Evolutionary conservation across 2,888 invertebrate species (phyloP).

Genomic region (Gortyna flavago): DNA sequence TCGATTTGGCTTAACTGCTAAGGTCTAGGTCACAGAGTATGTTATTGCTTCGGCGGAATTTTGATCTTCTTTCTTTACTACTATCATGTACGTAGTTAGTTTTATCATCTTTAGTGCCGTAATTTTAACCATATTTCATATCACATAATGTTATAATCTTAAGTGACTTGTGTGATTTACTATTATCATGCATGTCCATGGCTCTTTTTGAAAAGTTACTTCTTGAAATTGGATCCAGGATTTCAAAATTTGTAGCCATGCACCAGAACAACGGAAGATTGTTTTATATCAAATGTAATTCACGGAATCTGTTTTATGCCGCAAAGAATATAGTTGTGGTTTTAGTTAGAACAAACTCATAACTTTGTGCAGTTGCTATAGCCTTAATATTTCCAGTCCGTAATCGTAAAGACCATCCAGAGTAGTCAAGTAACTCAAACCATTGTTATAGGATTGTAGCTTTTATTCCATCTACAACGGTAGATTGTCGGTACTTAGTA

Average conservation of each 20-base stretch:
- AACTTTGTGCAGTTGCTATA: background rate
- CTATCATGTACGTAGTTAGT: background rate
- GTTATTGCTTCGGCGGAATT: conserved; percentile 35
- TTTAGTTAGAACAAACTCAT: background rate
- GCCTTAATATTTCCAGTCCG: background rate
- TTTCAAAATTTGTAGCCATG: conserved; percentile 12
- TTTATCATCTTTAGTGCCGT: background rate
- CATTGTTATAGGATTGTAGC: conserved; percentile 8
- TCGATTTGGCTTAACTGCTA: conserved; percentile 53
- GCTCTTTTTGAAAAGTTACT: background rate
- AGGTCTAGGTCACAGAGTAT: conserved; percentile 61
- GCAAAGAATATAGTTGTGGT: conserved; percentile 21
- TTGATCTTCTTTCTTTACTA: conserved; percentile 1
- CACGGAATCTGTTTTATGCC: conserved; percentile 2
- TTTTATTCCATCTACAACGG: conserved; percentile 17
- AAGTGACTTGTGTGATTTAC: background rate
- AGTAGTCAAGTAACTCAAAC: conserved; percentile 1
- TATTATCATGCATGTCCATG: background rate
- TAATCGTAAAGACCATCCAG: background rate
- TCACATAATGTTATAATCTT: background rate
- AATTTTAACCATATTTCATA: background rate
- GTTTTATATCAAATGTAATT: conserved; percentile 26
- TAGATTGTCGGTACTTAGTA: background rate
- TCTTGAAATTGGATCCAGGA: background rate
- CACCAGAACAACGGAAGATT: conserved; percentile 15